Evolutionary conservation across 1,140 invertebrate genomes (phyloP), one percentile per base, ranked within the genome.

Genomic region (Leptopilina boulardi): DNA sequence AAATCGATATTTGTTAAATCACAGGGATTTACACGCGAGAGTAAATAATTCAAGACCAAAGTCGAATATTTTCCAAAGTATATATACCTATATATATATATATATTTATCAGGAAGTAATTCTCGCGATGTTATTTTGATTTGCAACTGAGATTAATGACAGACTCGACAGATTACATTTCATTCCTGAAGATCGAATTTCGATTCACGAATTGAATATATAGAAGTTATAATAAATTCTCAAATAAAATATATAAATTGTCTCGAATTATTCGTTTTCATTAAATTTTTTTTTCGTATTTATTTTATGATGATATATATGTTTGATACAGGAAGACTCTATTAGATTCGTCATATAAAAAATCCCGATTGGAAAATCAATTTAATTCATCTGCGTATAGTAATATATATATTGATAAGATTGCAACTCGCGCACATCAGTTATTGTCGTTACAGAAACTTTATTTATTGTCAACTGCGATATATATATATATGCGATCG

Each of bases 301-400:
- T 38, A 4, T 38, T 38, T 38, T 38, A n/a, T n/a, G n/a, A n/a
- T n/a, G n/a, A n/a, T n/a, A 66, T 15, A 66, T 15, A 5, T 15
- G 5, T 3, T 66, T 6, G 13, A n/a, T 30, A 30, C 15, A 23
- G 26, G 15, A 30, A 66, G 18, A 11, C 26, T 38, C 51, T 66
- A 71, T 74, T 41, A 71, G 42, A 54, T 41, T 73, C 77, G 74
- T 76, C 78, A 83, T 82, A 77, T 10, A 26, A 81, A 76, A 78
- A 41, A 54, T 71, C 59, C 47, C 78, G 78, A 83, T 83, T 81
- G 77, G 72, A 84, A 85, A 82, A 81, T 75, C 81, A 82, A 84
- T 83, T 83, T 74, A 74, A 80, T 76, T 78, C 77, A 79, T 80
- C 77, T 77, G 76, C 81, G 80, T 71, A 56, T 15, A 26, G 77